These are phyloP conservation scores for Meiosimyza decipiens DNA, from an alignment of 2,888 invertebrate genomes.

Conservation along the genomic window DNA sequence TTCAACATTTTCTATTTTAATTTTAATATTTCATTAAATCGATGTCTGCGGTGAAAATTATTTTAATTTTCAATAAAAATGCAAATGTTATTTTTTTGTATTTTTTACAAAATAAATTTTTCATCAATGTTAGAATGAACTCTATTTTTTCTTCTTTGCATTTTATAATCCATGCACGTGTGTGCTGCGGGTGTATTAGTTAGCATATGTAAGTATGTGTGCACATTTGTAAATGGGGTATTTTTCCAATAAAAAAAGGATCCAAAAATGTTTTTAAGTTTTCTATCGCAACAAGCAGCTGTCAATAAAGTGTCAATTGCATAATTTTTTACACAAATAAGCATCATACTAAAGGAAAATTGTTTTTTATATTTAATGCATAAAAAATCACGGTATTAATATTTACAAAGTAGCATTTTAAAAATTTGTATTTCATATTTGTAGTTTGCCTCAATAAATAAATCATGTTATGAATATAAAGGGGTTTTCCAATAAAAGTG, in stretches of 20 bases:
- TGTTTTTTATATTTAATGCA: no score
- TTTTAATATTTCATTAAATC: conserved; percentile 46
- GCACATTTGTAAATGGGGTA: conserved; percentile 25
- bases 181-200: conserved; percentile 26
- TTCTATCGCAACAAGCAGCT: conserved; percentile 29
- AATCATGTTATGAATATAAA: no score
- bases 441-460: no score
- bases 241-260: not conserved
- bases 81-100: conserved; percentile 42
- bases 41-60: conserved; percentile 53
- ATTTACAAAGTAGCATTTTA: no score
- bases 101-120: not conserved
- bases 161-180: no score
- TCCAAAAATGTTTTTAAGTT: conserved; percentile 26
- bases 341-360: not conserved
- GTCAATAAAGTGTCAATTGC: conserved; percentile 32
- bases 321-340: not conserved
- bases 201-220: conserved; percentile 31
- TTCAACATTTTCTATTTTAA: conserved; percentile 10
- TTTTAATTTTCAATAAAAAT: conserved; percentile 55
- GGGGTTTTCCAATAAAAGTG: no score
- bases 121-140: no score
- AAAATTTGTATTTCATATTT: no score
- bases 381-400: no score
- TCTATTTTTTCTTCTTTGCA: no score